These are phyloP conservation scores for Thalpophila matura DNA, from an alignment of 2,888 invertebrate genomes.

Conservation along the genomic window DNA sequence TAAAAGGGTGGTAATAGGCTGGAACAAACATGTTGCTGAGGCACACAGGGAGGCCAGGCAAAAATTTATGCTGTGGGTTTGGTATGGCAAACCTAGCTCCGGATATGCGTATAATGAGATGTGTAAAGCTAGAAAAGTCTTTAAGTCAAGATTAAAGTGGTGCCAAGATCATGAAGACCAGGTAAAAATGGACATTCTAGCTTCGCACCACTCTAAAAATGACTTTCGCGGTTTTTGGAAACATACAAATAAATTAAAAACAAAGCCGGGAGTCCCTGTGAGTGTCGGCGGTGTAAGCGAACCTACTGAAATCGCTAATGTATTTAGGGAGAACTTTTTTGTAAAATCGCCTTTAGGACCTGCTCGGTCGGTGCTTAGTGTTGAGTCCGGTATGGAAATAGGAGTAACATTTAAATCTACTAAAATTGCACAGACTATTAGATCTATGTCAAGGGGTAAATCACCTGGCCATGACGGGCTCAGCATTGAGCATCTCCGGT, in stretches of 20 bases:
- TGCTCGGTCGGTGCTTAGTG: neutral
- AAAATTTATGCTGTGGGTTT: neutral
- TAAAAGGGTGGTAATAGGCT: neutral
- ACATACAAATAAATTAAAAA: neutral
- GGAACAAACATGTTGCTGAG: neutral
- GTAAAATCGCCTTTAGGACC: neutral
- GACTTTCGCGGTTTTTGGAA: constrained; percentile 16
- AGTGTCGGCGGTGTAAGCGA: neutral
- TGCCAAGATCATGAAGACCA: constrained; percentile 9
- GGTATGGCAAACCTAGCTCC: neutral
- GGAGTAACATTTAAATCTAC: neutral
- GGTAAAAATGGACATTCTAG: too few relatives aligned
- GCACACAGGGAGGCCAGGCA: neutral
- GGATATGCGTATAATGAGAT: neutral
- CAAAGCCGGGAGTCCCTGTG: neutral
- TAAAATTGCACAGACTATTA: neutral
- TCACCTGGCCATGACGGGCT: constrained; percentile 5
- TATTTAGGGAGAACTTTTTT: neutral
- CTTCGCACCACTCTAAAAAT: neutral
- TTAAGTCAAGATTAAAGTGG: constrained; percentile 7
- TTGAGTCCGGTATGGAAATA: neutral
- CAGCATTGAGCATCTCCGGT: neutral
- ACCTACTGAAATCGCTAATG: neutral
- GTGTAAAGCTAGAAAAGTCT: neutral
- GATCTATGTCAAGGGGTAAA: too few relatives aligned